Evolutionary conservation across 2,113 vertebrate genomes (phyloP), one percentile per base, ranked within the genome.

Genomic region (Pelmatolapia mariae): DNA sequence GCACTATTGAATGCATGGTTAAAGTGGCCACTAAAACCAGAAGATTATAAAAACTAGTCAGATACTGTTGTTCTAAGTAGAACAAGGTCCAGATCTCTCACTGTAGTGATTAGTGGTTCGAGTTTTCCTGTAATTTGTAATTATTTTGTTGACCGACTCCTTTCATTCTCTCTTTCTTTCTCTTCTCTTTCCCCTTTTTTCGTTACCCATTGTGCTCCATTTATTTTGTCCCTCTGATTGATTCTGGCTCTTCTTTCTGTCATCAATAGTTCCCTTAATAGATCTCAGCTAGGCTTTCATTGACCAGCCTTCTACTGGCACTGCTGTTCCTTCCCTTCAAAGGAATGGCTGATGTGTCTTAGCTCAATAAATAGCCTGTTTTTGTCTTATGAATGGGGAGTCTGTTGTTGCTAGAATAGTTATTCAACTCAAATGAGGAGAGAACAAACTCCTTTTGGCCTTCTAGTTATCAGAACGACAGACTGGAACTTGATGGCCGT

Each of bases 251-350:
- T 26, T 29, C 43, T 43, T 5, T 45, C 68, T 33, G 38, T 81
- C n/a, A 12, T 59, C 16, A 36, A 15, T 38, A 97, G 96, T 92
- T 96, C 96, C 88, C 94, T 95, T 76, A 96, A 93, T 89, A 95
- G 96, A 95, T 95, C 96, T 81, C 88, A 95, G 84, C 88, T 94
- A 79, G 90, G 92, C 79, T 95, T 95, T 86, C 90, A 94, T 91
- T 96, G 95, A 97, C 93, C 85, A 45, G 22, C 73, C 80, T 87
- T 89, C 73, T 73, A 81, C 33, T 66, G 18, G 53, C 68, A 68
- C 59, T 33, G 29, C 29, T 12, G 33, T 22, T 36, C 85, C 40
- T 43, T 80, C 66, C 56, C 24, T 8, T 83, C 61, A 78, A 89
- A 81, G 79, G 66, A 89, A n/a, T 6, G 19, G 19, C 56, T 4